Conservation (phyloP, 2,888 invertebrate species). For the Calliopum simillimum region DNA sequence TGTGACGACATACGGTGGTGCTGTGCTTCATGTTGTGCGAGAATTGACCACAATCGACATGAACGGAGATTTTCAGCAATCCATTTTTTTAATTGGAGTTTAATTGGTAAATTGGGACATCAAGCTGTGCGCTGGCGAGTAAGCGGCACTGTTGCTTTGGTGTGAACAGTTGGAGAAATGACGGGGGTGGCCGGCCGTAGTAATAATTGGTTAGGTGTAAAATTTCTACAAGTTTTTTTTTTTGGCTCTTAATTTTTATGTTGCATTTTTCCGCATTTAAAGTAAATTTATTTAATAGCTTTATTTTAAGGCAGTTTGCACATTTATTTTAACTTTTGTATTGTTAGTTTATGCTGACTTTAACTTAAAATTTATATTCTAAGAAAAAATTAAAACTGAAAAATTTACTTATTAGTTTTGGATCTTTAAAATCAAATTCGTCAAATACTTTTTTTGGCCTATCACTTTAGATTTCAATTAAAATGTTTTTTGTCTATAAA, state of each 20-base stretch:
- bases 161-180: neutral
- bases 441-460: no score
- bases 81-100: conserved; percentile 43
- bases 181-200: neutral
- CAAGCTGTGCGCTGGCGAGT: conserved; percentile 29
- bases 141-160: neutral
- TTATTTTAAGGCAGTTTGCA: no score
- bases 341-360: no score
- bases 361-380: no score
- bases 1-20: neutral
- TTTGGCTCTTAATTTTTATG: neutral
- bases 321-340: no score
- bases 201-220: neutral
- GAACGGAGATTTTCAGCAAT: neutral
- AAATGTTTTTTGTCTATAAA: no score
- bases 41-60: conserved; percentile 12
- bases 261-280: no score
- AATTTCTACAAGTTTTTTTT: neutral
- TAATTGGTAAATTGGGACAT: conserved; percentile 41
- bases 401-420: no score
- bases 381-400: no score
- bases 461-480: no score
- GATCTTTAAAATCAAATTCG: no score
- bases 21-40: conserved; percentile 6
- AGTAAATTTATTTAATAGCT: no score